Evolutionary conservation across 2,797 vertebrate genomes (phyloP).

Genomic region (Artibeus lituratus): DNA sequence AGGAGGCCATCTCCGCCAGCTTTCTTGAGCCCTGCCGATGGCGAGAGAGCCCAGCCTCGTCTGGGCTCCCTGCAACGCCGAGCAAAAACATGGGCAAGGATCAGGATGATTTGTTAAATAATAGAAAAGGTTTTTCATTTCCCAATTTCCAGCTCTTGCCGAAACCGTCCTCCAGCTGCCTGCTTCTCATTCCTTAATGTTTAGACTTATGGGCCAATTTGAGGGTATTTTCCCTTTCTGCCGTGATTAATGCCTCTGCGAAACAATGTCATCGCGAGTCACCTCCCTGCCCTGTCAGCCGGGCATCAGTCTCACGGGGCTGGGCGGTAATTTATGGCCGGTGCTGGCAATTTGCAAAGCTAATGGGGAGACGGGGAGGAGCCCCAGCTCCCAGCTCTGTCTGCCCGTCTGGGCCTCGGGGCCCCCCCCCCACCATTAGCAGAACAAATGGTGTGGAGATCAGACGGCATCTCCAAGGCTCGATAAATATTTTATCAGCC

Average conservation of each 20-base stretch:
- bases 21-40: constrained; percentile 54
- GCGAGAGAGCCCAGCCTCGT: constrained; percentile 59
- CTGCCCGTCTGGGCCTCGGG: constrained; percentile 87
- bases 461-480: constrained; percentile 94
- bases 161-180: constrained; percentile 77
- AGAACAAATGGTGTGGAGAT: constrained; percentile 92
- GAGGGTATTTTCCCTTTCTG: constrained; percentile 85
- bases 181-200: constrained; percentile 87
- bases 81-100: constrained; percentile 69
- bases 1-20: constrained; percentile 13
- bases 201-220: constrained; percentile 94
- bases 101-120: constrained; percentile 85
- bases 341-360: constrained; percentile 93
- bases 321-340: constrained; percentile 91
- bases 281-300: constrained; percentile 88
- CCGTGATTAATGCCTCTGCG: constrained; percentile 92
- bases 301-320: constrained; percentile 82
- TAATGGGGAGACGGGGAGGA: constrained; percentile 88
- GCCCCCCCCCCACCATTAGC: constrained; percentile 89
- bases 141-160: constrained; percentile 78
- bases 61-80: constrained; percentile 48
- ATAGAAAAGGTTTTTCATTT: constrained; percentile 83
- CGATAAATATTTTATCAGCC: constrained; percentile 99
- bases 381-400: constrained; percentile 75
- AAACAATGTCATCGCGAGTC: constrained; percentile 89